phyloP scores from a whole-genome alignment of 2,113 vertebrate genomes.

The Forbesichthys papilliferus region DNA sequence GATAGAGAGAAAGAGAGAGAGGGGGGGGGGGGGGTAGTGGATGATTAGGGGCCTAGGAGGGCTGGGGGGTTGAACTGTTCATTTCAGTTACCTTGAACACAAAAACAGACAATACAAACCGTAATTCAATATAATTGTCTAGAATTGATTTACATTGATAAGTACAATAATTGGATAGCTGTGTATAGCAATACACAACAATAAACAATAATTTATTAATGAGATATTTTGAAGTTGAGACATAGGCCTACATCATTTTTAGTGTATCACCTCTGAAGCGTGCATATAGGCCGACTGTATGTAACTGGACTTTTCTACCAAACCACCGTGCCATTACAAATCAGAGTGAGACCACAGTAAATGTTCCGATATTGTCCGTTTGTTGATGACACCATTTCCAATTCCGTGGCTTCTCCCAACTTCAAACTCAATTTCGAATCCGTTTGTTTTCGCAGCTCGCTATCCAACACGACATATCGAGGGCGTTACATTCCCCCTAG shows the following conservation, averaged over 20 bases:
- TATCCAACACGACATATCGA: conserved; percentile 55
- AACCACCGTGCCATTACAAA: conserved; percentile 15
- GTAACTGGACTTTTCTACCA: conserved; percentile 9
- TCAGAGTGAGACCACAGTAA: conserved; percentile 16
- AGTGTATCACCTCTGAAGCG: not conserved
- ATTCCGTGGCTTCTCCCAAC: conserved; percentile 48
- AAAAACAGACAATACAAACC: too few species aligned
- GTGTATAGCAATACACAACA: too few species aligned
- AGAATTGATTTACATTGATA: too few species aligned
- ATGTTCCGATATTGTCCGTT: not conserved
- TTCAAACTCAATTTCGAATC: conserved; percentile 62
- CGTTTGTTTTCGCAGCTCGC: conserved; percentile 59
- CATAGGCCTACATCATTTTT: not conserved
- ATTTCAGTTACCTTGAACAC: too few species aligned
- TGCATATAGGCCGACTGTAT: not conserved
- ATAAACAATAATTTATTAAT: not conserved
- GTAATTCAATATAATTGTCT: too few species aligned
- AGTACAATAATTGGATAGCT: too few species aligned
- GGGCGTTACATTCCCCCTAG: conserved; percentile 42
- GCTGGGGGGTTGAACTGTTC: too few species aligned
- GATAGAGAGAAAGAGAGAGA: not conserved
- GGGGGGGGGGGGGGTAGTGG: not conserved
- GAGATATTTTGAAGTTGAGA: not conserved
- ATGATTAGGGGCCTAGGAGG: not conserved
- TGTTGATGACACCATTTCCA: conserved; percentile 38